Percentiles rank a stretch among this genome's conserved stretches.
Conservation (phyloP, 2,888 invertebrate genomes). For the Sinhomidia bicolor region DNA sequence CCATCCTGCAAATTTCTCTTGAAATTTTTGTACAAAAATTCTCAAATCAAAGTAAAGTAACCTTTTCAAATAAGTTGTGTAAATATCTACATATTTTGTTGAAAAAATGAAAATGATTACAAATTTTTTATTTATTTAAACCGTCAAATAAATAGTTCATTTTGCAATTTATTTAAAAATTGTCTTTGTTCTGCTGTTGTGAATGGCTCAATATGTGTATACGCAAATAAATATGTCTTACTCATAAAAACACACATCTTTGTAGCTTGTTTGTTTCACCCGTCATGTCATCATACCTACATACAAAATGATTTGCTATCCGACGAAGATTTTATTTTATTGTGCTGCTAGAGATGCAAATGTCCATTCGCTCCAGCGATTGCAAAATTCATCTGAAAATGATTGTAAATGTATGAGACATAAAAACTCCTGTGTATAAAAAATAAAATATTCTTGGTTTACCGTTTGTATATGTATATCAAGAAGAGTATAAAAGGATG, state of each 20-base stretch:
- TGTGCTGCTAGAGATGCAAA: constrained; percentile 53
- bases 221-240: no score
- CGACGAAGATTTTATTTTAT: not conserved
- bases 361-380: constrained; percentile 53
- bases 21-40: no score
- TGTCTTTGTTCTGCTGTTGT: no score
- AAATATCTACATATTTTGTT: not conserved
- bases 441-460: not conserved
- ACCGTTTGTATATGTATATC: not conserved
- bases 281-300: no score
- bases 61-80: not conserved
- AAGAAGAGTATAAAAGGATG: not conserved
- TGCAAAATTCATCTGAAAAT: constrained; percentile 32
- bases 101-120: not conserved
- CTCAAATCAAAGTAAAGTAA: no score
- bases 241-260: no score
- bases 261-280: no score
- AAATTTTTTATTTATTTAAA: no score
- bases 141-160: not conserved
- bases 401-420: constrained; percentile 17
- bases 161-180: no score
- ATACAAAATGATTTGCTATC: no score
- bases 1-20: no score
- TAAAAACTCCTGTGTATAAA: constrained; percentile 3
- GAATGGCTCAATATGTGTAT: no score